Evolutionary conservation across 2,888 invertebrate species (phyloP), one percentile per base, ranked within the genome.

Genomic region (Sphaerophoria rueppellii): DNA sequence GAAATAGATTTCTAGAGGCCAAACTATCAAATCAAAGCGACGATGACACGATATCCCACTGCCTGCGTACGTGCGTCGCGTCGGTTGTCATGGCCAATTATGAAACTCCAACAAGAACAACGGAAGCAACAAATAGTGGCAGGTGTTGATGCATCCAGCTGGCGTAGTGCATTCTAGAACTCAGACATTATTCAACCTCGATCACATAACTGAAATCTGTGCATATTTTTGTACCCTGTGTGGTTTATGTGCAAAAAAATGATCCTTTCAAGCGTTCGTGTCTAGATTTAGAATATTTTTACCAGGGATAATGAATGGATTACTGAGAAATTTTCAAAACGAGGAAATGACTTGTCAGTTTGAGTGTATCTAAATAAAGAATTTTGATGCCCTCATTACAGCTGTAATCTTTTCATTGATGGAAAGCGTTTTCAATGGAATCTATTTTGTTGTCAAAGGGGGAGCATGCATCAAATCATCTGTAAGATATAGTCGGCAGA

Each of bases 101-200:
- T 85, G 82, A 69, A 54, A 70, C 65, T 79, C 74, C 63, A 48
- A 48, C 61, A 77, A 69, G 58, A 48, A 48, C 61, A 77, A 69
- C 85, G 87, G 87, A 87, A 86, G 75, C 85, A 77, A 87, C 87
- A 86, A 87, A 87, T 87, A 80, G 82, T 82, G 77, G 86, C 87
- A 87, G 87, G 87, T 87, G 87, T 87, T 85, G 82, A 87, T 60
- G 82, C 70, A 81, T 82, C 70, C 87, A 87, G 86, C 85, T 87
- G 87, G 85, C 75, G 70, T 72, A 57, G 75, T 85, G 85, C 87
- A 80, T 87, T 87, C 78, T 52, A 6, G 11, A 79, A 72, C 72
- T 75, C 73, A 86, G 85, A 76, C 48, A 76, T 85, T 81, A 81
- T 85, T 85, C 81, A 85, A 85, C 58, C 81, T 85, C 85, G 85